Evolutionary conservation across 2,113 vertebrate genomes (phyloP).

Genomic region (Empidonax traillii): DNA sequence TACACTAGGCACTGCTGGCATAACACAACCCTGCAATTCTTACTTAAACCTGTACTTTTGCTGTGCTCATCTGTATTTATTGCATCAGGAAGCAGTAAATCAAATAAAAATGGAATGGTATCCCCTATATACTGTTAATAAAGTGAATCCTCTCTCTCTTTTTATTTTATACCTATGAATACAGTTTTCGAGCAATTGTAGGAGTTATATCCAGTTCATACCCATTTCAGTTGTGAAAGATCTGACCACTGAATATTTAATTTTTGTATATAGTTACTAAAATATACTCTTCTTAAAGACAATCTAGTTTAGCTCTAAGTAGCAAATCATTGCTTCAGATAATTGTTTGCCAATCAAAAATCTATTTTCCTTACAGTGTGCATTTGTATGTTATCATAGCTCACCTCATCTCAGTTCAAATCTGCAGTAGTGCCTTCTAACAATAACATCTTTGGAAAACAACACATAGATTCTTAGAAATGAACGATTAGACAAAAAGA

Average conservation of each 20-base stretch:
- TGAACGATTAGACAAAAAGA: background rate
- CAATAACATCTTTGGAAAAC: background rate
- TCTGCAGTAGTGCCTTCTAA: background rate
- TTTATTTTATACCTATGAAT: background rate
- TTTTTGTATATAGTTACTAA: background rate
- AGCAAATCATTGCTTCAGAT: background rate
- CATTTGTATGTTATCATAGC: background rate
- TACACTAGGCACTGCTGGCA: slow-evolving; percentile 11
- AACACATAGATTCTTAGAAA: background rate
- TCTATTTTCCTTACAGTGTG: background rate
- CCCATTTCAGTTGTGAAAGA: background rate
- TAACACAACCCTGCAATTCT: slow-evolving; percentile 28
- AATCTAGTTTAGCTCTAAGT: background rate
- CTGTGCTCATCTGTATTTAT: slow-evolving; percentile 39
- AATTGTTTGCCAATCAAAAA: background rate
- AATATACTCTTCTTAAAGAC: background rate
- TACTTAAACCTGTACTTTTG: slow-evolving; percentile 41
- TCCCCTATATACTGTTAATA: background rate
- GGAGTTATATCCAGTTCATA: background rate
- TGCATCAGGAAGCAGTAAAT: slow-evolving; percentile 42
- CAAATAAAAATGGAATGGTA: background rate
- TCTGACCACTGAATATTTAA: background rate
- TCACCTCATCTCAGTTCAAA: background rate
- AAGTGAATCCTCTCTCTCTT: background rate
- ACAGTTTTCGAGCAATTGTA: background rate